Percentiles rank a stretch among this genome's conserved stretches.
These are phyloP conservation scores for Orthosia incerta DNA, from an alignment of 2,888 invertebrate genomes.

Conservation along the genomic window DNA sequence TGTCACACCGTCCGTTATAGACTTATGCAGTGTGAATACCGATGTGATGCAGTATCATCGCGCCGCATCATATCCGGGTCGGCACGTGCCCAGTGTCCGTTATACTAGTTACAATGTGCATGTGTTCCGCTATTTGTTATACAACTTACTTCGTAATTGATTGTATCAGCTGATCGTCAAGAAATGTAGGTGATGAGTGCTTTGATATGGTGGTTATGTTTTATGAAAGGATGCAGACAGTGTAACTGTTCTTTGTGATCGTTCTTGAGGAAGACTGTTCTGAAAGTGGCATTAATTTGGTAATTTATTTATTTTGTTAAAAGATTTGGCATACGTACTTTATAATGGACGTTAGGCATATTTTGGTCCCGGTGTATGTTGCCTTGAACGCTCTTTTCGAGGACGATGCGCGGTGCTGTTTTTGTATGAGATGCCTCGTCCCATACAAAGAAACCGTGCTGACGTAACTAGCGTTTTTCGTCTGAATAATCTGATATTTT, in stretches of 20 bases:
- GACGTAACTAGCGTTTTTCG: too few species aligned
- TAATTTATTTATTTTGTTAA: too few species aligned
- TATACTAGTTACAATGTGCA: constrained; percentile 43
- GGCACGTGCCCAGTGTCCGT: constrained; percentile 60
- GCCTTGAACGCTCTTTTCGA: too few species aligned
- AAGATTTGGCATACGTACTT: too few species aligned
- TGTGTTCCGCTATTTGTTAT: constrained; percentile 59
- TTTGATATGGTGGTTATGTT: background rate
- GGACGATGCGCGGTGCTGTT: too few species aligned
- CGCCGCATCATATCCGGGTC: constrained; percentile 64
- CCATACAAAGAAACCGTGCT: too few species aligned
- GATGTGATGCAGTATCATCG: constrained; percentile 59
- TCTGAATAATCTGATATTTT: too few species aligned
- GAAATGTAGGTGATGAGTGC: constrained; percentile 8
- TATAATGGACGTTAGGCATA: too few species aligned
- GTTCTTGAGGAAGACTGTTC: background rate
- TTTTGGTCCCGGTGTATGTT: too few species aligned
- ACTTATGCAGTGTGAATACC: constrained; percentile 50
- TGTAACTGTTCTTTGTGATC: background rate
- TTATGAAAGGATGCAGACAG: background rate
- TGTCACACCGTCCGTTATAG: constrained; percentile 47
- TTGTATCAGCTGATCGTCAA: constrained; percentile 51
- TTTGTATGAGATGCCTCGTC: too few species aligned
- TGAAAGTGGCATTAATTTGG: background rate
- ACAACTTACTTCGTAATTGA: constrained; percentile 57